Percentiles rank a stretch among this genome's conserved stretches.
These are phyloP conservation scores for Chromobotia macracanthus DNA, from an alignment of 2,797 vertebrate species.

Conservation along the genomic window DNA sequence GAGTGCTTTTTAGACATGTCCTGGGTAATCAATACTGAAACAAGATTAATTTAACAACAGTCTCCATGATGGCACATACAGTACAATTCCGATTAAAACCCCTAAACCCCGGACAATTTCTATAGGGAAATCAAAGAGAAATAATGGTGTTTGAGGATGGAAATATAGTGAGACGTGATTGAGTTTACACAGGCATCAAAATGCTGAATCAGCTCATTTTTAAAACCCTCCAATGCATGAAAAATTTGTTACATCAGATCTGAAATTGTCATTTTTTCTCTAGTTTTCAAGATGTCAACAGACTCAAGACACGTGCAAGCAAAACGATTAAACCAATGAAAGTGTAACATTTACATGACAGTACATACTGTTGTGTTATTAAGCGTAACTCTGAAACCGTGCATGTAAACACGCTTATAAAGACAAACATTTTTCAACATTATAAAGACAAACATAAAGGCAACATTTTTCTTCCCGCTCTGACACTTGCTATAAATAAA, in stretches of 20 bases:
- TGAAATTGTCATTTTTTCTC: not conserved
- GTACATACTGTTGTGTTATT: no score
- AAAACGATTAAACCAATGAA: no score
- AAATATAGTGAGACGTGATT: not conserved
- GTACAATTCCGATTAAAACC: conserved; percentile 15
- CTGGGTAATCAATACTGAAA: conserved; percentile 34
- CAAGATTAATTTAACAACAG: conserved; percentile 44
- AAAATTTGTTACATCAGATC: not conserved
- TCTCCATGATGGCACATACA: conserved; percentile 5
- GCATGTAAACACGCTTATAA: no score
- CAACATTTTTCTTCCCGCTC: not conserved
- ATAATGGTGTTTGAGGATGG: not conserved
- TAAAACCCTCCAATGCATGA: not conserved
- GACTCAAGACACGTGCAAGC: no score
- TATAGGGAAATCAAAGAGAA: not conserved
- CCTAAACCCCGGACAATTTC: not conserved
- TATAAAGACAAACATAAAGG: not conserved
- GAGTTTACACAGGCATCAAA: no score
- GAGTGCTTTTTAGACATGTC: not conserved
- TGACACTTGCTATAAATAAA: conserved; percentile 30
- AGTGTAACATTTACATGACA: no score
- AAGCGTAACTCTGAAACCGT: no score
- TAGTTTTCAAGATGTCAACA: not conserved
- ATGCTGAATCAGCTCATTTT: not conserved
- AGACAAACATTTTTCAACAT: not conserved